These are phyloP conservation scores for Brachirus orientalis DNA, from an alignment of 2,113 vertebrate species.

Conservation along the genomic window DNA sequence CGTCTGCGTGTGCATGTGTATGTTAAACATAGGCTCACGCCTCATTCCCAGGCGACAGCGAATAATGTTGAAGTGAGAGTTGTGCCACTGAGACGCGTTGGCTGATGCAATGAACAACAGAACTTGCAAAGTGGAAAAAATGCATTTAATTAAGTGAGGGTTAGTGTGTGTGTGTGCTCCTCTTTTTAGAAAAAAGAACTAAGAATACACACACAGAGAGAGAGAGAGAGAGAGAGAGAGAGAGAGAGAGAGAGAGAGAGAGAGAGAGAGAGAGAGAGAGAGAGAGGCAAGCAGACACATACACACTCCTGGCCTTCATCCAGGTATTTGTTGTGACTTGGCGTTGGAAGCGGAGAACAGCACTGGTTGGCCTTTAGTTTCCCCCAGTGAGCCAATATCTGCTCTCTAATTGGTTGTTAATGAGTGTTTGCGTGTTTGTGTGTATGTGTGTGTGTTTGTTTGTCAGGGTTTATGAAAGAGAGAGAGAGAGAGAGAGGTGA, in stretches of 20 bases:
- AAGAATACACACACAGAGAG: neutral
- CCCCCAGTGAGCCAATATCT: constrained; percentile 71
- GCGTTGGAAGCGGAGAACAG: constrained; percentile 53
- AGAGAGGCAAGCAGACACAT: neutral
- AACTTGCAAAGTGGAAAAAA: constrained; percentile 51
- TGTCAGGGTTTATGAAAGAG: constrained; percentile 24
- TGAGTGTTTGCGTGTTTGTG: constrained; percentile 51
- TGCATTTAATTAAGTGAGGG: constrained; percentile 42
- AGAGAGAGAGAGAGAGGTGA: neutral
- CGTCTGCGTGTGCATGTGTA: constrained; percentile 28
- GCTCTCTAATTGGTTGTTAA: constrained; percentile 81
- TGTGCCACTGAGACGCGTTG: constrained; percentile 42
- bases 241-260: neutral
- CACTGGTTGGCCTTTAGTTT: constrained; percentile 71
- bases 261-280: neutral
- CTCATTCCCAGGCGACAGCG: constrained; percentile 61
- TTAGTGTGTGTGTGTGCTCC: constrained; percentile 11
- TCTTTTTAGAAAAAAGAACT: constrained; percentile 14
- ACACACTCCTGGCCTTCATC: constrained; percentile 57
- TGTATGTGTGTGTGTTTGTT: constrained; percentile 27
- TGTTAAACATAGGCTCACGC: constrained; percentile 32
- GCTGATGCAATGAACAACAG: constrained; percentile 73
- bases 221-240: too few relatives aligned
- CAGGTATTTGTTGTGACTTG: constrained; percentile 76
- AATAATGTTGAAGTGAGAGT: constrained; percentile 51